Conservation (phyloP, 2,888 invertebrate genomes). For the Monochamus alternatus region DNA sequence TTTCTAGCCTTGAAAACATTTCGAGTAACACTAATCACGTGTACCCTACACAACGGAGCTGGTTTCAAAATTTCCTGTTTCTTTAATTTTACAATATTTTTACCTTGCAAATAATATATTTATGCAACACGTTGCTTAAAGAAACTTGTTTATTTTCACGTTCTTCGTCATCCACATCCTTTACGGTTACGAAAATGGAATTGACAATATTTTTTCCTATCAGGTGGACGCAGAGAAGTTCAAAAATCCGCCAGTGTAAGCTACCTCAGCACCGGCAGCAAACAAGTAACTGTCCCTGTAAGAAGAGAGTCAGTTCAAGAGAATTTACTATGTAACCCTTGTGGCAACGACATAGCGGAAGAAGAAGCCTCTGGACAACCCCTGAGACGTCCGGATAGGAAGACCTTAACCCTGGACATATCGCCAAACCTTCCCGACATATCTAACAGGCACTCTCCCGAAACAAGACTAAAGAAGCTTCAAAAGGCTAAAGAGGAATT, state of each 20-base stretch:
- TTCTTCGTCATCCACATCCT: not conserved
- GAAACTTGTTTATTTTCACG: too few relatives aligned
- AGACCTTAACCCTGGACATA: slow-evolving; percentile 44
- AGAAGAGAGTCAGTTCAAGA: slow-evolving; percentile 58
- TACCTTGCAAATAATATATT: too few relatives aligned
- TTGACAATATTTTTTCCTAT: slow-evolving; percentile 16
- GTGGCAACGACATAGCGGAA: not conserved
- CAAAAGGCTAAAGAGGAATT: slow-evolving; percentile 84
- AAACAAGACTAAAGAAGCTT: slow-evolving; percentile 75
- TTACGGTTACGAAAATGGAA: not conserved
- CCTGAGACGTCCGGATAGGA: not conserved
- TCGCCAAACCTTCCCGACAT: slow-evolving; percentile 28
- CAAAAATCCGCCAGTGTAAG: slow-evolving; percentile 79
- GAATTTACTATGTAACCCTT: slow-evolving; percentile 5
- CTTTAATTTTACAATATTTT: too few relatives aligned
- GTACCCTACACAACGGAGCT: too few relatives aligned
- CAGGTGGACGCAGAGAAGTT: slow-evolving; percentile 73
- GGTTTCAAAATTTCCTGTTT: too few relatives aligned
- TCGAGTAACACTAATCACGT: too few relatives aligned
- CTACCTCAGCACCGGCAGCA: slow-evolving; percentile 58
- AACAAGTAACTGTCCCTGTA: slow-evolving; percentile 67
- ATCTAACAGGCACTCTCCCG: slow-evolving; percentile 57
- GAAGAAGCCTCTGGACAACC: not conserved
- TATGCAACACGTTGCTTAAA: too few relatives aligned
- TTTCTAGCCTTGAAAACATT: too few relatives aligned